These are phyloP conservation scores for Oxytorus armatus DNA, from an alignment of 2,888 invertebrate genomes.

Conservation along the genomic window DNA sequence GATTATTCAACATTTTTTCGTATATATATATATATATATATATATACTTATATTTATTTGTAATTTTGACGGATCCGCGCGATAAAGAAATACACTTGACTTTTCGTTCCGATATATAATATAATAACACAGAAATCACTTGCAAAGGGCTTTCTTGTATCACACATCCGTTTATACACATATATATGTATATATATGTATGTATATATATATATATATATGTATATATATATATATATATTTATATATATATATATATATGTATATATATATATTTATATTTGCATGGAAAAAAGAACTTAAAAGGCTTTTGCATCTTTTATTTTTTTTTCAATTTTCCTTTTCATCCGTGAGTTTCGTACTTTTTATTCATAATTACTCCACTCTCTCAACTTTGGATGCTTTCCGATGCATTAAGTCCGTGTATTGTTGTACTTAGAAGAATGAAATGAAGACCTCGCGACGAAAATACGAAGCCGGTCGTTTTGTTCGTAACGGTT, in stretches of 20 bases:
- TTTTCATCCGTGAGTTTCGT: constrained; percentile 25
- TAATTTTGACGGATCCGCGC: constrained; percentile 59
- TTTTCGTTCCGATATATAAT: constrained; percentile 31
- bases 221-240: no score
- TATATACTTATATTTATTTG: constrained; percentile 72
- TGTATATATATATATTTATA: constrained; percentile 8
- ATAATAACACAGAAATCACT: constrained; percentile 19
- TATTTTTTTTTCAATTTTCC: constrained; percentile 7
- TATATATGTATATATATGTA: constrained; percentile 6
- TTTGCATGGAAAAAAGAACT: constrained; percentile 27
- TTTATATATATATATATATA: no score
- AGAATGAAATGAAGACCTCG: constrained; percentile 54
- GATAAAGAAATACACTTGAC: constrained; percentile 39
- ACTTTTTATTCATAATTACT: constrained; percentile 36
- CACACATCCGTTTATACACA: constrained; percentile 37
- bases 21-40: constrained; percentile 68
- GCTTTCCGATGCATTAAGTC: constrained; percentile 38
- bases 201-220: no score
- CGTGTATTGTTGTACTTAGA: constrained; percentile 45
- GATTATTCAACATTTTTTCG: constrained; percentile 69
- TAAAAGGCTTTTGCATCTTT: constrained; percentile 20
- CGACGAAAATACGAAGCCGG: constrained; percentile 58
- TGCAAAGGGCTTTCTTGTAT: constrained; percentile 36
- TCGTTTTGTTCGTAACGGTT: constrained; percentile 72
- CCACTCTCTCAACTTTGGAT: constrained; percentile 35